Evolutionary conservation across 1,140 invertebrate species (phyloP).

Genomic region (Drosophila tristis): DNA sequence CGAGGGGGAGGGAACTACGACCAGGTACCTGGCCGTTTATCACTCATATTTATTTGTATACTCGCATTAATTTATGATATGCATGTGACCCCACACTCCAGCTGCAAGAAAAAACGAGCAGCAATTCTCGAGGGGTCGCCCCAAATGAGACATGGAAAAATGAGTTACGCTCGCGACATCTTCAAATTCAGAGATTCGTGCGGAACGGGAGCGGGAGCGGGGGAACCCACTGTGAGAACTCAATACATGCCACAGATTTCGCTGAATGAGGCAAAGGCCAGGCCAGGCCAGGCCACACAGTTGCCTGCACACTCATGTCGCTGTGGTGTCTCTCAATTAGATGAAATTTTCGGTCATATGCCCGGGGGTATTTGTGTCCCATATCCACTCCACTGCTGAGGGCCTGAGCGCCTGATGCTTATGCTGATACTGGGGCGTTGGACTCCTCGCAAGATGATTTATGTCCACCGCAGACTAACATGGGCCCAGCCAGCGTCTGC

Average conservation of each 20-base stretch:
- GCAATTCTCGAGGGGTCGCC: slow-evolving; percentile 42
- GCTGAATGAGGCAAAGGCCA: slow-evolving; percentile 37
- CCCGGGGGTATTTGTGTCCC: slow-evolving; percentile 56
- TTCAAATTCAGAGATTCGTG: slow-evolving; percentile 25
- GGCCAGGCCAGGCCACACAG: neutral
- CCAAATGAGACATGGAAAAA: slow-evolving; percentile 47
- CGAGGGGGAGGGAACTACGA: too few relatives aligned
- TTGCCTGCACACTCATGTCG: slow-evolving; percentile 26
- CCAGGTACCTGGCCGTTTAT: slow-evolving; percentile 3
- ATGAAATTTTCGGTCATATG: slow-evolving; percentile 59
- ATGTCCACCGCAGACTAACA: slow-evolving; percentile 71
- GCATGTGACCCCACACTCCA: slow-evolving; percentile 62
- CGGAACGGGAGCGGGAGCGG: slow-evolving; percentile 16
- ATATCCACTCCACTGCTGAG: slow-evolving; percentile 6
- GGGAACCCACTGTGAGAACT: slow-evolving; percentile 44
- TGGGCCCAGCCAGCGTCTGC: slow-evolving; percentile 35
- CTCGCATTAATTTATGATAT: slow-evolving; percentile 39
- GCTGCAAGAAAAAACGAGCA: slow-evolving; percentile 22
- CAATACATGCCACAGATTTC: slow-evolving; percentile 47
- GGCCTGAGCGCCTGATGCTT: neutral
- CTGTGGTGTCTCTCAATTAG: slow-evolving; percentile 75
- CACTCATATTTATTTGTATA: slow-evolving; percentile 1
- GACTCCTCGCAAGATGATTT: slow-evolving; percentile 69
- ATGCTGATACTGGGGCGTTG: slow-evolving; percentile 47
- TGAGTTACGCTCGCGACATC: slow-evolving; percentile 40